phyloP scores from a whole-genome alignment of 2,797 vertebrate species.

The Phoeniculus purpureus region DNA sequence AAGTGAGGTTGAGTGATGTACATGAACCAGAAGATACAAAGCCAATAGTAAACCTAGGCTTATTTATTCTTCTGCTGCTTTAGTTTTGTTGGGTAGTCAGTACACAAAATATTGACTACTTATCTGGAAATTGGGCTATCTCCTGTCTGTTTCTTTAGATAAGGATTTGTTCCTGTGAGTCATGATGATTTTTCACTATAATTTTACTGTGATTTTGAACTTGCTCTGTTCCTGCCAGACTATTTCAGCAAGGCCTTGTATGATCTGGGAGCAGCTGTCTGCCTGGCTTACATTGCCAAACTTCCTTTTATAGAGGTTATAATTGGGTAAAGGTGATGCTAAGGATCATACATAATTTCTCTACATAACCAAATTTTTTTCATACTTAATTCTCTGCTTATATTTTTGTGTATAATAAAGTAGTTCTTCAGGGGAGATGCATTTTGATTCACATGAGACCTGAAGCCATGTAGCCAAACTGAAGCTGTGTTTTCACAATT shows the following conservation, averaged over 20 bases:
- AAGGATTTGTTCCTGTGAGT: neutral
- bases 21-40: neutral
- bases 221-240: neutral
- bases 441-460: neutral
- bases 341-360: neutral
- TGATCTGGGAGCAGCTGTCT: neutral
- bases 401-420: neutral
- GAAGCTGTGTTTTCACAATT: neutral
- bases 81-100: neutral
- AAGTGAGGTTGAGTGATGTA: neutral
- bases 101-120: neutral
- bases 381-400: neutral
- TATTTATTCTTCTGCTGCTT: neutral
- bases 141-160: neutral
- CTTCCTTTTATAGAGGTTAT: neutral
- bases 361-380: neutral
- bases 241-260: neutral
- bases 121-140: rapidly evolving
- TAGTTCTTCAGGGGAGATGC: neutral
- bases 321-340: neutral
- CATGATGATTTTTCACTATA: neutral
- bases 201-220: neutral
- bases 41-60: neutral
- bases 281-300: neutral
- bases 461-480: neutral